A percentile compares a stretch with the other conserved stretches of the same genome.
Conservation (phyloP, 2,797 vertebrate species). For the Falco concolor region DNA sequence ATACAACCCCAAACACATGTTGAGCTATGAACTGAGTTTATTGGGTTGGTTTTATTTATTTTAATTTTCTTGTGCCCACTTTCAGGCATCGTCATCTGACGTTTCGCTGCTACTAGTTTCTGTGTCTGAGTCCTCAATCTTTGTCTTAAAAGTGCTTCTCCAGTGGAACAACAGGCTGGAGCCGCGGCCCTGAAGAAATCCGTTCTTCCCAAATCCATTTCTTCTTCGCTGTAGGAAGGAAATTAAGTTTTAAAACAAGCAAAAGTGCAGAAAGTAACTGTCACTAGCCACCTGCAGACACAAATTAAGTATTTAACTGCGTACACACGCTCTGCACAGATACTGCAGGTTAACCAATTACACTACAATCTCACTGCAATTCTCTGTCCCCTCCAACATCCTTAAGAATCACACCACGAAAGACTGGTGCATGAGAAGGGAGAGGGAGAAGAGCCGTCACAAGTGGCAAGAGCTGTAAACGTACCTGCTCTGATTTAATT, state of each 20-base stretch:
- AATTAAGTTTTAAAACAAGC: neutral
- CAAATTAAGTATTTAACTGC: neutral
- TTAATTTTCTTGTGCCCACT: constrained; percentile 59
- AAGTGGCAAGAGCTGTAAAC: neutral
- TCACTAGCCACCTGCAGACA: neutral
- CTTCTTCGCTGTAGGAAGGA: constrained; percentile 84
- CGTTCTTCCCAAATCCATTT: constrained; percentile 90
- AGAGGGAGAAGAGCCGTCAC: neutral
- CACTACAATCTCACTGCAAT: neutral
- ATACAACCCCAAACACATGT: constrained; percentile 72
- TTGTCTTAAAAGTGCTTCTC: constrained; percentile 90
- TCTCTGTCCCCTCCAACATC: neutral
- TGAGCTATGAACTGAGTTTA: constrained; percentile 74
- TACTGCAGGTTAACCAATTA: neutral
- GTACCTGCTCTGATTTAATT: constrained; percentile 95
- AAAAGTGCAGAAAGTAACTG: neutral
- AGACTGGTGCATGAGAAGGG: neutral
- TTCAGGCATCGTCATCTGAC: constrained; percentile 88
- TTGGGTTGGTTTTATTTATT: constrained; percentile 71
- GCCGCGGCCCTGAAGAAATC: constrained; percentile 84
- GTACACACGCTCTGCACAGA: accelerated
- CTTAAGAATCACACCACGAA: neutral
- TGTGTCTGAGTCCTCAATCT: constrained; percentile 90
- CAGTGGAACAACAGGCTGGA: constrained; percentile 92
- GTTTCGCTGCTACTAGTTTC: constrained; percentile 98